phyloP scores from a whole-genome alignment of 92 coral and sea anemone genomes.

The Porites lobata region DNA sequence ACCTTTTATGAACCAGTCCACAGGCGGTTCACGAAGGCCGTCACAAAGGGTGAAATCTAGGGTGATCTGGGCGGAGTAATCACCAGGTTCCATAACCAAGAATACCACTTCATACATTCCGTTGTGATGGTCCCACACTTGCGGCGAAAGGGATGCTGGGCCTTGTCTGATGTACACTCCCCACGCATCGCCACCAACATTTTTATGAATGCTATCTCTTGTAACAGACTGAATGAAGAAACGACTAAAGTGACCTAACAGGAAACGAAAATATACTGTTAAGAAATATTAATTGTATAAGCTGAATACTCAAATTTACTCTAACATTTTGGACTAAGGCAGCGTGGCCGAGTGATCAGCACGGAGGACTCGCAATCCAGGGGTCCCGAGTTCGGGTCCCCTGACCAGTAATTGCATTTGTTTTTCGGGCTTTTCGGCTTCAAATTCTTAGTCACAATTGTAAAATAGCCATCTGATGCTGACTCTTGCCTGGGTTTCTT shows the following conservation, averaged over 20 bases:
- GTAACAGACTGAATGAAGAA: constrained; percentile 86
- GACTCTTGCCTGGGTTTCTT: no score
- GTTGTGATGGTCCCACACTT: constrained; percentile 79
- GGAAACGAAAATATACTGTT: background rate
- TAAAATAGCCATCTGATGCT: no score
- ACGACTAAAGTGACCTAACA: constrained; percentile 82
- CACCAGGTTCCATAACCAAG: constrained; percentile 81
- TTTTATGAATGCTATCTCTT: constrained; percentile 59
- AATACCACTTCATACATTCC: constrained; percentile 85
- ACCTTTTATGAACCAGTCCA: constrained; percentile 82
- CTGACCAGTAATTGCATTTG: no score
- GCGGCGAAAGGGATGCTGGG: constrained; percentile 89
- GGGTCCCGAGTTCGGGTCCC: no score
- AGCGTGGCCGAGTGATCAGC: no score
- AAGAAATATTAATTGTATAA: no score
- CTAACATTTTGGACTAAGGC: no score
- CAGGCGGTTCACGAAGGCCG: constrained; percentile 89
- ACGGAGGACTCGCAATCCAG: no score
- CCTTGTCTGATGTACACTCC: constrained; percentile 85
- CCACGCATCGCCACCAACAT: constrained; percentile 91
- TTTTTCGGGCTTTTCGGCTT: no score
- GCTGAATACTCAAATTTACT: no score
- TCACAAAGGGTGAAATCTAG: constrained; percentile 87
- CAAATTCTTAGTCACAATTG: no score
- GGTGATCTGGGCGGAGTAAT: constrained; percentile 68